Evolutionary conservation across 2,888 invertebrate genomes (phyloP).

Genomic region (Drosophila falleni): DNA sequence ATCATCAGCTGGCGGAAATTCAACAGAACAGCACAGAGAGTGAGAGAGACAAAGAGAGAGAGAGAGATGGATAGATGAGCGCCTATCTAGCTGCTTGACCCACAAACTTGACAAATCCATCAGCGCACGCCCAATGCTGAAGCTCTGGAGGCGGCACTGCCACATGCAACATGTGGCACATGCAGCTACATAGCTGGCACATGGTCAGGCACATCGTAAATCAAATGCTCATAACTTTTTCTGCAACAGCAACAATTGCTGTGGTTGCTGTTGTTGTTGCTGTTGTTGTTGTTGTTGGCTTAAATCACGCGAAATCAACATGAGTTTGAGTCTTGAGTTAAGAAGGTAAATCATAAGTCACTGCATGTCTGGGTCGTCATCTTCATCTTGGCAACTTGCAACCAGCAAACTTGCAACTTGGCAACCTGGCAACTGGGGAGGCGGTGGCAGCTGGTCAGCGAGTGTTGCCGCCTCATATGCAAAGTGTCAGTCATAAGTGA

Average conservation of each 20-base stretch:
- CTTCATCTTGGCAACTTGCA: constrained; percentile 60
- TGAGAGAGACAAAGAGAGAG: not conserved
- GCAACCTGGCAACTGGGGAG: constrained; percentile 18
- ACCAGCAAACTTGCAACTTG: not conserved
- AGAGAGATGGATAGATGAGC: constrained; percentile 17
- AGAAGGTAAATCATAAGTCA: constrained; percentile 80
- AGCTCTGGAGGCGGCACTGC: constrained; percentile 12
- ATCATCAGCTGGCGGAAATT: constrained; percentile 76
- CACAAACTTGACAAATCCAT: constrained; percentile 81
- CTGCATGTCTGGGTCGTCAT: constrained; percentile 79
- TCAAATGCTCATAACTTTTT: constrained; percentile 78
- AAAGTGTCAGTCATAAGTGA: constrained; percentile 82
- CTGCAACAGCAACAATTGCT: constrained; percentile 37
- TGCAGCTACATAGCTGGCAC: constrained; percentile 24
- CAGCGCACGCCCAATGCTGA: constrained; percentile 59
- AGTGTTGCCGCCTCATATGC: constrained; percentile 71
- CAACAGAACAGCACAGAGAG: constrained; percentile 34
- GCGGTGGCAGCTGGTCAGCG: constrained; percentile 39
- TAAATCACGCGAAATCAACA: constrained; percentile 67
- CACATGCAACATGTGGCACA: constrained; percentile 32
- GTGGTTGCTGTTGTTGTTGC: constrained; percentile 37
- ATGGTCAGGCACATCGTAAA: constrained; percentile 70
- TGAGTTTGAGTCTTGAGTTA: constrained; percentile 45
- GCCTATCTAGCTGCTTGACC: constrained; percentile 59
- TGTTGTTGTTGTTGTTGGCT: constrained; percentile 52